Base-by-base conservation (phyloP, 2,888 invertebrate species). In the Elysia crispata region DNA sequence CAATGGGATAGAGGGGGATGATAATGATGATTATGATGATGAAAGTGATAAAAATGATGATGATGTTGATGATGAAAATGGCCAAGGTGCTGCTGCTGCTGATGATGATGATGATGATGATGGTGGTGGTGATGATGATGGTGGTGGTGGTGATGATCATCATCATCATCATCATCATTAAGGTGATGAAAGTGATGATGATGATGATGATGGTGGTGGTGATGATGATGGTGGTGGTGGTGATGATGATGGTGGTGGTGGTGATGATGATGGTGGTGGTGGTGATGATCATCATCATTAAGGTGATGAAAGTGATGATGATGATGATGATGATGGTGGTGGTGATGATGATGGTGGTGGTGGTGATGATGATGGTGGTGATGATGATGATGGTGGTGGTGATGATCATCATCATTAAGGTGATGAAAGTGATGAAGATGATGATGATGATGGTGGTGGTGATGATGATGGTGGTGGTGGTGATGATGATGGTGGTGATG, bases 331-430 rank as follows among this genome's bases (percentile, higher is more conserved):
- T n/a, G 13, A 6, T 70, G 33, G 33, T 70, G 23, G 33, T 70
- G 23, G 33, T 70, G 23, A n/a, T 70, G 23, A n/a, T 70, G 23
- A n/a, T 70, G 23, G 33, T 70, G 23, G 33, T 70, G 23, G 33
- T 70, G 23, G 33, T 70, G 23, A n/a, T 70, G 62, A 62, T 62
- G 62, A 62, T 62, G 62, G 25, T 62, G 62, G 25, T 62, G 62
- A 62, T 62, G 62, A 31, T 33, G n/a, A n/a, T 3, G 41, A 11
- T 41, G 11, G 41, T 3, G 11, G 41, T 41, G 41, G 5, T 11
- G 11, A 41, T 41, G 11, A 11, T 6, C 5, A 3, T 83, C 80
- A 33, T 11, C 8, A 20, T 30, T 8, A 23, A 49, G 6, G n/a
- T 23, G 15, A 31, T 18, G 1, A n/a, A n/a, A 31, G 13, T 25